phyloP scores from a whole-genome alignment of 2,888 invertebrate species.

The Thymelicus sylvestris region DNA sequence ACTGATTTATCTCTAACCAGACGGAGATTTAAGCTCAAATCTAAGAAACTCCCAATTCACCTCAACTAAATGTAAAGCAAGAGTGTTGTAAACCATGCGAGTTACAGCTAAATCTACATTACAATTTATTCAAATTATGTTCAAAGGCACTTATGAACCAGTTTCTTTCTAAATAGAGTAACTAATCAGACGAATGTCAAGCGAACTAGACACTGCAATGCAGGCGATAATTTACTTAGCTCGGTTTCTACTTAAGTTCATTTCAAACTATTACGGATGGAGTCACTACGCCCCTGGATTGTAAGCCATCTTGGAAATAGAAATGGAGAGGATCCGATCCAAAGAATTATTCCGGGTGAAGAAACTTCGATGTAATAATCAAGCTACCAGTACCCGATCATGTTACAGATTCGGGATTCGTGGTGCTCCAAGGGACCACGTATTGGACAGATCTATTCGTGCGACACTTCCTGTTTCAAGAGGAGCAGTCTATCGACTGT shows the following conservation, averaged over 20 bases:
- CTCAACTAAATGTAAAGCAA: slow-evolving; percentile 7
- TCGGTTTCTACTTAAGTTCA: background rate
- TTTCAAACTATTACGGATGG: background rate
- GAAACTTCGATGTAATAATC: too few species aligned
- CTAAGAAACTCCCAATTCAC: slow-evolving; percentile 7
- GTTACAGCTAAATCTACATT: slow-evolving; percentile 23
- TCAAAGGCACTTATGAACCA: slow-evolving; percentile 35
- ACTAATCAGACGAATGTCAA: background rate
- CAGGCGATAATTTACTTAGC: background rate
- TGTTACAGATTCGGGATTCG: slow-evolving; percentile 93
- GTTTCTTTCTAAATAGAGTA: slow-evolving; percentile 18
- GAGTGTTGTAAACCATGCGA: slow-evolving; percentile 3
- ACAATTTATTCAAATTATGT: slow-evolving; percentile 26
- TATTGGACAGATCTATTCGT: slow-evolving; percentile 99
- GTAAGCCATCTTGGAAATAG: too few species aligned
- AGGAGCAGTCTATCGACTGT: slow-evolving; percentile 94
- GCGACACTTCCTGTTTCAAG: slow-evolving; percentile 96
- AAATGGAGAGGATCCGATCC: too few species aligned
- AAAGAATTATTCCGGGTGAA: too few species aligned
- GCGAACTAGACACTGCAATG: slow-evolving; percentile 6
- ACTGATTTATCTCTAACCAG: slow-evolving; percentile 30
- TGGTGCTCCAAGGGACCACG: slow-evolving; percentile 95
- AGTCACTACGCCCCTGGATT: background rate
- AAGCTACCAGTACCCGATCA: background rate
- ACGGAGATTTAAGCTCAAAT: slow-evolving; percentile 32